phyloP scores from a whole-genome alignment of 2,113 vertebrate species.

The Bucco capensis region DNA sequence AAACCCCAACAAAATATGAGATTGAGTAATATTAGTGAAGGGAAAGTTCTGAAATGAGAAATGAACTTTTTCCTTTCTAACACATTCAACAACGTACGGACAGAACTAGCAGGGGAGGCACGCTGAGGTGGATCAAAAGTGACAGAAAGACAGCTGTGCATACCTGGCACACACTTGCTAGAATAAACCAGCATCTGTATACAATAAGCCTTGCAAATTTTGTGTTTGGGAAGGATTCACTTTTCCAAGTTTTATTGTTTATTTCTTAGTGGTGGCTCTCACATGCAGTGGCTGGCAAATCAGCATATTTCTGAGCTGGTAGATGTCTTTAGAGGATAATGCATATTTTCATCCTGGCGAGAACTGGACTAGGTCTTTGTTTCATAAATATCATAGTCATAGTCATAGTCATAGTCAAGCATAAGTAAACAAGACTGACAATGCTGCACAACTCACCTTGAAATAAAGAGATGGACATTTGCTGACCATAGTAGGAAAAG shows the following conservation, averaged over 20 bases:
- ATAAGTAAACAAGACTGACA: slow-evolving; percentile 40
- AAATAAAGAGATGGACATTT: slow-evolving; percentile 6
- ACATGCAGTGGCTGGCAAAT: neutral
- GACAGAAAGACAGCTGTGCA: slow-evolving; percentile 55
- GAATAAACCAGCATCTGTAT: slow-evolving; percentile 23
- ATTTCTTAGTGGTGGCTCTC: neutral
- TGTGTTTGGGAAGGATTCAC: neutral
- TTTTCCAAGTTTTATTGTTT: neutral
- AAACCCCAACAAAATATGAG: neutral
- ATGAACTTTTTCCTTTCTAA: slow-evolving; percentile 31
- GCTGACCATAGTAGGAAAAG: slow-evolving; percentile 13
- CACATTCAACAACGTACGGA: neutral
- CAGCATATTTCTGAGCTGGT: neutral
- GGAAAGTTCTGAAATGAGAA: neutral
- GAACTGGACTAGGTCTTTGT: neutral
- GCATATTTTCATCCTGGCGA: neutral
- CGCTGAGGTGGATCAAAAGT: slow-evolving; percentile 46
- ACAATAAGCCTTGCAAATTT: neutral
- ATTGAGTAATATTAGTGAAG: neutral
- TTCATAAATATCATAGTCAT: neutral
- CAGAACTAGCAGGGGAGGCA: slow-evolving; percentile 3
- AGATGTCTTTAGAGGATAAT: neutral
- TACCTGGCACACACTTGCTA: slow-evolving; percentile 27
- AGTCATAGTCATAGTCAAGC: neutral
- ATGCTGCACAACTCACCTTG: slow-evolving; percentile 5